Evolutionary conservation across 2,888 invertebrate genomes (phyloP).

Genomic region (Neuroscelio doddi): DNA sequence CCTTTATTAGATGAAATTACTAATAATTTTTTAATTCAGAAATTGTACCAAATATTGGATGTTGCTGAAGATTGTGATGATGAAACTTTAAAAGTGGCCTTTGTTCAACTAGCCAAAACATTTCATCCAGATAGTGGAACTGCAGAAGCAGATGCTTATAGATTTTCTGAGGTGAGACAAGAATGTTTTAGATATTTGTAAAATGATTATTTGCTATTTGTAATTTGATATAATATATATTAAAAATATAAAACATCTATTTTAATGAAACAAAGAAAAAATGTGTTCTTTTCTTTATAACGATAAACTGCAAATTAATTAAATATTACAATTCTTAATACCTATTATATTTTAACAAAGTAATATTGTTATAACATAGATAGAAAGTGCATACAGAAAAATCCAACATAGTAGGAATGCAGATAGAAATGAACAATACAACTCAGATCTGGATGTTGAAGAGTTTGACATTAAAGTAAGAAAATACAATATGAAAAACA

Average conservation of each 20-base stretch:
- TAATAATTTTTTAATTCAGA: slow-evolving; percentile 70
- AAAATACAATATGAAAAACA: slow-evolving; percentile 10
- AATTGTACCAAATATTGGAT: slow-evolving; percentile 80
- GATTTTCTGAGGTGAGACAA: slow-evolving; percentile 79
- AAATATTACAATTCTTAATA: background rate
- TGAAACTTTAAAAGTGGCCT: slow-evolving; percentile 81
- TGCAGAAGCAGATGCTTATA: slow-evolving; percentile 80
- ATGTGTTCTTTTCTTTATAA: no score
- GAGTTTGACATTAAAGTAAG: slow-evolving; percentile 79
- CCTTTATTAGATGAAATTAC: no score
- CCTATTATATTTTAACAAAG: slow-evolving; percentile 7
- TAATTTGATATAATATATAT: background rate
- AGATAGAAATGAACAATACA: slow-evolving; percentile 71
- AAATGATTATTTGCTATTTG: background rate
- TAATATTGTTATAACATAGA: slow-evolving; percentile 62
- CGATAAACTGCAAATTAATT: slow-evolving; percentile 3
- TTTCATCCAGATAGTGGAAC: slow-evolving; percentile 89
- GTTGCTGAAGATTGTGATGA: slow-evolving; percentile 81
- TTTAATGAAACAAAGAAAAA: no score
- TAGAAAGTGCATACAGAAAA: slow-evolving; percentile 83
- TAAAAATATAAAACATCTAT: no score
- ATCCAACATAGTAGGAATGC: slow-evolving; percentile 64
- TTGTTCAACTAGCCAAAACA: slow-evolving; percentile 83
- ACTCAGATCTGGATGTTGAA: slow-evolving; percentile 71
- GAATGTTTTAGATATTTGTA: no score